Evolutionary conservation across 2,888 invertebrate species (phyloP).

Genomic region (Synergus japonicus): DNA sequence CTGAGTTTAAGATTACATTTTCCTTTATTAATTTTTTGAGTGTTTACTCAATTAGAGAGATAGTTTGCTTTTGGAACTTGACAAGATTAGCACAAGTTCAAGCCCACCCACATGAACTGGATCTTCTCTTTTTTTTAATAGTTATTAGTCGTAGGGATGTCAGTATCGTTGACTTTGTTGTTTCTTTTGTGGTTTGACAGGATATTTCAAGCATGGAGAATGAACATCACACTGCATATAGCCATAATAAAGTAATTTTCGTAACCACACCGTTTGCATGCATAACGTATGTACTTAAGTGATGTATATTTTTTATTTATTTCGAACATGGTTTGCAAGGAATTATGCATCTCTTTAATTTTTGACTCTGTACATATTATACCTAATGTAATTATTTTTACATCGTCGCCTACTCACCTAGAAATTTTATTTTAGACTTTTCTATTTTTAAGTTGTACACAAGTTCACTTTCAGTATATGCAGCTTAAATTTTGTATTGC

Average conservation of each 20-base stretch:
- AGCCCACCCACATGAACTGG: slow-evolving; percentile 32
- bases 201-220: slow-evolving; percentile 62
- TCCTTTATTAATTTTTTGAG: background rate
- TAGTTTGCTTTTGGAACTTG: slow-evolving; percentile 19
- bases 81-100: slow-evolving; percentile 4
- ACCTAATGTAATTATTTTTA: slow-evolving; percentile 27
- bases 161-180: slow-evolving; percentile 57
- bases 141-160: slow-evolving; percentile 41
- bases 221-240: slow-evolving; percentile 56
- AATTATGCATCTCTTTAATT: slow-evolving; percentile 73
- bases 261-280: slow-evolving; percentile 41
- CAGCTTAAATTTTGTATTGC: background rate
- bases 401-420: background rate
- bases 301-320: slow-evolving; percentile 45
- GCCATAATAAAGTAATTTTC: slow-evolving; percentile 60
- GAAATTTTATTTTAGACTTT: background rate
- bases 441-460: slow-evolving; percentile 1
- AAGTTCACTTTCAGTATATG: background rate
- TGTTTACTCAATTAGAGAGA: slow-evolving; percentile 15
- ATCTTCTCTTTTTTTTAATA: slow-evolving; percentile 26
- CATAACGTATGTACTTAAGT: slow-evolving; percentile 34
- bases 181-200: slow-evolving; percentile 45
- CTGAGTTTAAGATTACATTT: background rate
- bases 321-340: slow-evolving; percentile 49
- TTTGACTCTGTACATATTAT: slow-evolving; percentile 50